Evolutionary conservation across 1,140 invertebrate species (phyloP), one percentile per base, ranked within the genome.

Genomic region (Cardiocondyla obscurior): DNA sequence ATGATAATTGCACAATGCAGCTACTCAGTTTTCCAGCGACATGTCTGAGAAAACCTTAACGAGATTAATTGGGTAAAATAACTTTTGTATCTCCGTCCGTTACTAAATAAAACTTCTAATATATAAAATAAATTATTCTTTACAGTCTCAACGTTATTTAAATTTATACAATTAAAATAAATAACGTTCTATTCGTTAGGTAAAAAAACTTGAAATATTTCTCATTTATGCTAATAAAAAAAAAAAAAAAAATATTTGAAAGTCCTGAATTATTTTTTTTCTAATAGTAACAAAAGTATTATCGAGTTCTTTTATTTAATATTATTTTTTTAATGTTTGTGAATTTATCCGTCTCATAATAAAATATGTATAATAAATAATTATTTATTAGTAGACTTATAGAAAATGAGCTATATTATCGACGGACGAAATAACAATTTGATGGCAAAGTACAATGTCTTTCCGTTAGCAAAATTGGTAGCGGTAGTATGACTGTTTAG

Each of bases 401-500:
- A 10, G 36, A 39, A 39, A 2, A 28, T 3, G 14, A 2, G 1
- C 64, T n/a, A 33, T n/a, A 16, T 33, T 60, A 60, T 19, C 57
- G n/a, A 30, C 8, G n/a, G 28, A 57, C 16, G 62, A 14, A 25
- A 16, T 10, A 60, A n/a, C 8, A 25, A 16, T 28, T n/a, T 72
- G 49, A 39, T n/a, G 69, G 3, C 42, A 67, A 67, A 25, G 0
- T 30, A 30, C 22, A 49, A 49, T 5, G 10, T 46, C n/a, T 14
- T 60, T 14, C 39, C 7, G 2, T 12, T 44, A 19, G 25, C 8
- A 33, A 6, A n/a, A 22, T 49, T 85, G 83, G 22, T 6, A 64
- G n/a, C 19, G 53, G 14, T 60, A 33, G 28, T 30, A 28, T 60
- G 12, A 19, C 22, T 10, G 51, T 30, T 96, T 96, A 92, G 95